These are phyloP conservation scores for Vulpes ferrilata DNA, from an alignment of 2,113 vertebrate genomes.

Conservation along the genomic window DNA sequence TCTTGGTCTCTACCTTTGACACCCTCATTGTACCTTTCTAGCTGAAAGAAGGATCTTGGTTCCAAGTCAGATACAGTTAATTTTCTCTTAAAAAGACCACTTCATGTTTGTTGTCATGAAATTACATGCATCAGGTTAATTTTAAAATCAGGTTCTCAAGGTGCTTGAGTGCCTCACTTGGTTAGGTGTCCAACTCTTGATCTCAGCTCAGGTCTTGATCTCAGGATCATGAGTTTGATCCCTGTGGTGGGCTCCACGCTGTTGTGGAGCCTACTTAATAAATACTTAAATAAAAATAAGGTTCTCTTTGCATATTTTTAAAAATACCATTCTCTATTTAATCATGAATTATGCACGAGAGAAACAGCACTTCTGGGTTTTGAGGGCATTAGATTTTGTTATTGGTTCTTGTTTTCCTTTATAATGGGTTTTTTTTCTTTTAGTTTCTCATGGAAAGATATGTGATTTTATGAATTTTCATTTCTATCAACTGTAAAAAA, in stretches of 20 bases:
- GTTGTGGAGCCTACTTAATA: background rate
- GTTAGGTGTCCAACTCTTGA: background rate
- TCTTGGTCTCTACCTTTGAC: background rate
- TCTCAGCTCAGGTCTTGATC: background rate
- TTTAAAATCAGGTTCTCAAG: slow-evolving; percentile 56
- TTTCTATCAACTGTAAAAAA: background rate
- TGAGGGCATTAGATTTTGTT: slow-evolving; percentile 64
- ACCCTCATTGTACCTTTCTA: background rate
- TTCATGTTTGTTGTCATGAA: slow-evolving; percentile 60
- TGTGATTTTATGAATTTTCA: background rate
- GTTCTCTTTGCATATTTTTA: slow-evolving; percentile 52
- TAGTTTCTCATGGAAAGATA: background rate
- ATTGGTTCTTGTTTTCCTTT: slow-evolving; percentile 64
- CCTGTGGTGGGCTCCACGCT: background rate
- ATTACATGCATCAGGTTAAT: slow-evolving; percentile 52
- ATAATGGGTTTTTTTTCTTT: slow-evolving; percentile 49
- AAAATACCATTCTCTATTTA: slow-evolving; percentile 65
- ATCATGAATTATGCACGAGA: slow-evolving; percentile 67
- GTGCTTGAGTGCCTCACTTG: background rate
- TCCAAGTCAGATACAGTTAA: slow-evolving; percentile 38
- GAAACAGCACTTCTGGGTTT: slow-evolving; percentile 49
- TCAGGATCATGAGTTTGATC: background rate
- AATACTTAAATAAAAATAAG: background rate
- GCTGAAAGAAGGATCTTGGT: background rate
- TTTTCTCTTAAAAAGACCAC: background rate